Evolutionary conservation across 2,888 invertebrate species (phyloP).

Genomic region (Macrophya alboannulata): DNA sequence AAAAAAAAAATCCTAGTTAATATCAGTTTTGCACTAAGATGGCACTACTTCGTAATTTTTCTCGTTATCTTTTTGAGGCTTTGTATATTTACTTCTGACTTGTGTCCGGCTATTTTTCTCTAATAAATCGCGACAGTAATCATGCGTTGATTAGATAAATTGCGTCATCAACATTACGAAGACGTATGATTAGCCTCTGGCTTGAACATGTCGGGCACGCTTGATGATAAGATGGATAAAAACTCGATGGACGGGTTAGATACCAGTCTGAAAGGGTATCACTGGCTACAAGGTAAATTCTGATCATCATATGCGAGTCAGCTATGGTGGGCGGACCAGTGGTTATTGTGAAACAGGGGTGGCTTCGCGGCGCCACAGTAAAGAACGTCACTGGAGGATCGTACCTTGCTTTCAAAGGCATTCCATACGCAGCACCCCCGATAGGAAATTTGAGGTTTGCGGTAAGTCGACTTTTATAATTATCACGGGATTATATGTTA

Average conservation of each 20-base stretch:
- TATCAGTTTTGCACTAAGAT: too few species aligned
- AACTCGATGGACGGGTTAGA: background rate
- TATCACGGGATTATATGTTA: background rate
- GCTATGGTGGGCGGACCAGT: slow-evolving; percentile 66
- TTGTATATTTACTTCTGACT: too few species aligned
- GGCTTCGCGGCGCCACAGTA: slow-evolving; percentile 70
- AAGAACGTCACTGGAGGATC: slow-evolving; percentile 68
- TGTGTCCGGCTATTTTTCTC: background rate
- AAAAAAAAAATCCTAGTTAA: too few species aligned
- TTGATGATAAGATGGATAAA: background rate
- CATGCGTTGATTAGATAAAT: background rate
- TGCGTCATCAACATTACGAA: background rate
- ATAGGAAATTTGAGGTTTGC: slow-evolving; percentile 76
- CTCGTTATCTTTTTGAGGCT: too few species aligned
- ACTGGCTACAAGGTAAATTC: background rate
- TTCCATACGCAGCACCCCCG: slow-evolving; percentile 78
- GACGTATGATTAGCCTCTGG: background rate
- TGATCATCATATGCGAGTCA: slow-evolving; percentile 38
- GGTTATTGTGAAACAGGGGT: slow-evolving; percentile 73
- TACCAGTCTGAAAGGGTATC: background rate
- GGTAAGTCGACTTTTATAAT: slow-evolving; percentile 66
- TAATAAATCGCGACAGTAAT: background rate
- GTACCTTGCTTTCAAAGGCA: slow-evolving; percentile 75
- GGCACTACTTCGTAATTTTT: too few species aligned
- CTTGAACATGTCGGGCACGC: background rate